Percentiles rank a stretch among this genome's conserved stretches.
Conservation (phyloP, 2,113 vertebrate species). For the Tenrec ecaudatus region DNA sequence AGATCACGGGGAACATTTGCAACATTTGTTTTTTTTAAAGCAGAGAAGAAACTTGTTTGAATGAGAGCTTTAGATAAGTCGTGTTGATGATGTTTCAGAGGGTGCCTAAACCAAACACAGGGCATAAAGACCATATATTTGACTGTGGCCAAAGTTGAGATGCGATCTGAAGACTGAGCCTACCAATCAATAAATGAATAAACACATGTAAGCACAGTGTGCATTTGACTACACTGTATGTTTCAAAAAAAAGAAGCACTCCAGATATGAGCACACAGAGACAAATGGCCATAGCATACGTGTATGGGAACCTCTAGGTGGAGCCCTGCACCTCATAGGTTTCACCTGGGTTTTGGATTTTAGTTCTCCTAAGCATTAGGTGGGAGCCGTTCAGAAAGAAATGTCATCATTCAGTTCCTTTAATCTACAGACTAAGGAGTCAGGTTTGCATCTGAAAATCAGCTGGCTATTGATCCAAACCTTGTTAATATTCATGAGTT, state of each 20-base stretch:
- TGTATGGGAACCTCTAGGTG: fast-evolving
- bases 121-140: neutral
- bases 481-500: slow-evolving; percentile 90
- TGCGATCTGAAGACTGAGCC: neutral
- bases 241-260: neutral
- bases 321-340: slow-evolving; percentile 9
- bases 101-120: neutral
- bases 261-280: neutral
- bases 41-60: neutral
- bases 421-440: slow-evolving; percentile 87
- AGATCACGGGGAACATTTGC: neutral
- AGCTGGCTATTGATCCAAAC: slow-evolving; percentile 87
- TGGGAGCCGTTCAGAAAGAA: slow-evolving; percentile 30
- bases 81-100: neutral
- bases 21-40: neutral
- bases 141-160: neutral
- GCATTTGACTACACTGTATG: neutral
- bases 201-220: neutral
- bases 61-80: slow-evolving; percentile 28
- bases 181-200: neutral
- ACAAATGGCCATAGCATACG: neutral
- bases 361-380: slow-evolving; percentile 52
- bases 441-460: slow-evolving; percentile 89
- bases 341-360: slow-evolving; percentile 64
- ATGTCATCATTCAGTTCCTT: slow-evolving; percentile 76